Base-by-base conservation (phyloP, 2,888 invertebrate species). In the Drosophila kanekoi region DNA sequence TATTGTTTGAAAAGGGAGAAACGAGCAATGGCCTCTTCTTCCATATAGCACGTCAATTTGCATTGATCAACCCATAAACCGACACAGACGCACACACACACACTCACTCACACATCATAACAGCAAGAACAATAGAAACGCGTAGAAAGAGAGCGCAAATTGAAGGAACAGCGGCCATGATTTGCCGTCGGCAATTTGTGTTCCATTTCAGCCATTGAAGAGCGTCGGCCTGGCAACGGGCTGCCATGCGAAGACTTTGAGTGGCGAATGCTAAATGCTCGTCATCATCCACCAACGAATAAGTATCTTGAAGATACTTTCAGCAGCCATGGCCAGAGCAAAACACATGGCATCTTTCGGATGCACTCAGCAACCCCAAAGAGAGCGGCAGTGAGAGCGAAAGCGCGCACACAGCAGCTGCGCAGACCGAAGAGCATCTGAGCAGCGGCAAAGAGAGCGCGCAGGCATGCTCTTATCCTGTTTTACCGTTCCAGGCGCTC, bases 1-100 rank as follows among this genome's bases (percentile, higher is more conserved):
- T 14, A 23, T 69, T 52, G 44, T 47, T 72, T 58, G 14, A 49
- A 57, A 77, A 43, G 58, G 73, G 77, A 86, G 89, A 89, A 90
- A 91, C 92, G 90, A 91, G 90, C 92, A 92, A 92, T 92, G 92
- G 92, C 92, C 90, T 92, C 89, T 87, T 92, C 89, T 88, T 82
- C 89, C 90, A 90, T 87, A 90, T 80, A 89, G 81, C 90, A 90
- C 83, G 89, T 90, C 88, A 91, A 91, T 89, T 89, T 89, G 81
- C 89, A 86, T 89, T 87, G 90, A 91, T 91, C 89, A 87, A 78
- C 90, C 86, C 89, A 90, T 86, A 90, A 87, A 85, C 82, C 60
- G 67, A 61, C 59, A 51, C 58, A 72, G 33, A 71, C 41, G 54
- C 28, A 53, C 40, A 65, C 70, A 63, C 49, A 57, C 28, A 53